Percentiles rank a stretch among this genome's conserved stretches.
Evolutionary conservation across 1,140 invertebrate genomes (phyloP).

Genomic region (Meloidogyne chitwoodi): DNA sequence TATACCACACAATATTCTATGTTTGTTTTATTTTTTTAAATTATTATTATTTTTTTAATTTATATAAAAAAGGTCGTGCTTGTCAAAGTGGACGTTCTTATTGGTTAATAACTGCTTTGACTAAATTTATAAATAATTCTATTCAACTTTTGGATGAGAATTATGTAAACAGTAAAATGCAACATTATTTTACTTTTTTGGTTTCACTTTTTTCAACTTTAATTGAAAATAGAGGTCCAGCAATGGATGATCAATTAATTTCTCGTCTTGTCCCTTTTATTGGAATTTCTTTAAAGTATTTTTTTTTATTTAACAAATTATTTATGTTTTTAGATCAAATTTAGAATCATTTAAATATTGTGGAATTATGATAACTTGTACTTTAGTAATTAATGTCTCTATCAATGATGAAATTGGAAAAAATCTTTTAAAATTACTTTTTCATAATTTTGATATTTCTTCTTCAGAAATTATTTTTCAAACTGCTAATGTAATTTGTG

Average conservation of each 20-base stretch:
- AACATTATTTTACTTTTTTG: conserved; percentile 41
- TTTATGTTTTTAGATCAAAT: conserved; percentile 12
- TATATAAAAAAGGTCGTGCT: not conserved
- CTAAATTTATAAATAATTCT: not conserved
- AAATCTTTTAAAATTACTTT: conserved; percentile 20
- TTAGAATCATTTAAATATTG: conserved; percentile 19
- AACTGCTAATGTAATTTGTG: conserved; percentile 7
- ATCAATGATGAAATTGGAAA: conserved; percentile 24
- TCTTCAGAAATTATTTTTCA: not conserved
- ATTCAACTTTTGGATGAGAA: conserved; percentile 23
- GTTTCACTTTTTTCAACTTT: conserved; percentile 23
- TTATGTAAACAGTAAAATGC: conserved; percentile 23
- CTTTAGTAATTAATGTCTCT: conserved; percentile 24
- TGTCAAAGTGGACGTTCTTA: conserved; percentile 10
- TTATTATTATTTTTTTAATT: not conserved
- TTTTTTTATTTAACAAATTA: conserved; percentile 1
- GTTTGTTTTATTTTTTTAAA: conserved; percentile 3
- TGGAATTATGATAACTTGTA: conserved; percentile 24
- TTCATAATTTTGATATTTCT: not conserved
- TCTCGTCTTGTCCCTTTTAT: conserved; percentile 39
- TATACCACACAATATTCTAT: conserved; percentile 36
- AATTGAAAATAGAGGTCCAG: conserved; percentile 28
- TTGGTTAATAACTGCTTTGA: conserved; percentile 3
- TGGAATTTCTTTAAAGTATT: conserved; percentile 37
- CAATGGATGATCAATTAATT: conserved; percentile 29